These are phyloP conservation scores for Nomada goodeniana DNA, from an alignment of 2,888 invertebrate genomes.

Conservation along the genomic window DNA sequence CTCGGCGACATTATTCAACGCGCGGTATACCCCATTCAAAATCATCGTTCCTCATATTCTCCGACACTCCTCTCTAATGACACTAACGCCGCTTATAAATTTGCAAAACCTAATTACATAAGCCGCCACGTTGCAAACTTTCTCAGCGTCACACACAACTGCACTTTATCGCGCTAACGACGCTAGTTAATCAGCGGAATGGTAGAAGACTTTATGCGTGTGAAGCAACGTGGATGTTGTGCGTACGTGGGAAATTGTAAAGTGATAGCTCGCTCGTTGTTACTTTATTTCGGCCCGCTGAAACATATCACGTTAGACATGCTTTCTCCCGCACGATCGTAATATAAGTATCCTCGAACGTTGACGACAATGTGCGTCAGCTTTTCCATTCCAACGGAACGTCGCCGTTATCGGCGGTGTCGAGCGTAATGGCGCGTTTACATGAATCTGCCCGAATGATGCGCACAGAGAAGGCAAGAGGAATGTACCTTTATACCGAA, in stretches of 20 bases:
- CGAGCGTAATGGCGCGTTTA: constrained; percentile 15
- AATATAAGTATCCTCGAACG: constrained; percentile 25
- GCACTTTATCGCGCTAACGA: constrained; percentile 17
- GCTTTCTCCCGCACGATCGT: constrained; percentile 29
- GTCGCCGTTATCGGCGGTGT: constrained; percentile 7
- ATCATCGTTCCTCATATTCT: no score
- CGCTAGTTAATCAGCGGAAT: constrained; percentile 20
- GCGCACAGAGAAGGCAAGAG: constrained; percentile 48
- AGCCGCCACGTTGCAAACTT: constrained; percentile 13
- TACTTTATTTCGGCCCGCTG: constrained; percentile 28
- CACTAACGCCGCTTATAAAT: background rate
- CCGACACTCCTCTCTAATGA: background rate
- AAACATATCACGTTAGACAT: background rate
- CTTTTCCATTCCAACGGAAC: constrained; percentile 27
- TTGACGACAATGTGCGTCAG: constrained; percentile 19
- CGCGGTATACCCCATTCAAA: background rate
- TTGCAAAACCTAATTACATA: constrained; percentile 10
- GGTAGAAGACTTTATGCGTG: background rate
- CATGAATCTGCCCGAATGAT: constrained; percentile 28
- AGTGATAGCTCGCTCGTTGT: constrained; percentile 13
- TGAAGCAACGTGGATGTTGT: constrained; percentile 10
- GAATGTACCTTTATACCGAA: constrained; percentile 53
- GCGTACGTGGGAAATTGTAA: constrained; percentile 15
- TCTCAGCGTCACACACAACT: constrained; percentile 1
- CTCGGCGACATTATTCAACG: no score